These are phyloP conservation scores for Halocynthia aurantium DNA, from an alignment of 23 tunicate species.

Conservation along the genomic window DNA sequence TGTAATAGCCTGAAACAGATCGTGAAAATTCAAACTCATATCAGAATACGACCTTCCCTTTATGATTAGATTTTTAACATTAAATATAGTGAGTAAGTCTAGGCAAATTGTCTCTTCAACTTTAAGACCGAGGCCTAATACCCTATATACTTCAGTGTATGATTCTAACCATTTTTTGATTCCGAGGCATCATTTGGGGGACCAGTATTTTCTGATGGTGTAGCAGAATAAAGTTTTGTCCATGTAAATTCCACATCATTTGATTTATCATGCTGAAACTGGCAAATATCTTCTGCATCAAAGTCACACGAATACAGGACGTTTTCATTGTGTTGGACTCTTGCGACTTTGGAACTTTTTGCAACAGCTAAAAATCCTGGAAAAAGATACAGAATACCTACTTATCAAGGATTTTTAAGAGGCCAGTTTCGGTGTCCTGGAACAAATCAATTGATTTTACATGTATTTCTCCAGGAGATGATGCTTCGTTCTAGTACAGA, in stretches of 20 bases:
- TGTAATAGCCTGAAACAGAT: slow-evolving; percentile 45
- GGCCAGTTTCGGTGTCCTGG: no score
- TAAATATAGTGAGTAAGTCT: no score
- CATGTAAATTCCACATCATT: slow-evolving; percentile 44
- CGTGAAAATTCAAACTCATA: not conserved
- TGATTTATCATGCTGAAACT: slow-evolving; percentile 33
- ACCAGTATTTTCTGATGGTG: slow-evolving; percentile 68
- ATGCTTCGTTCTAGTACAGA: not conserved
- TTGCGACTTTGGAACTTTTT: not conserved
- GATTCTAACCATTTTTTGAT: slow-evolving; percentile 28
- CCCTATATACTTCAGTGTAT: no score
- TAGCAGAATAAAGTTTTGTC: slow-evolving; percentile 24
- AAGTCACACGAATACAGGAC: slow-evolving; percentile 57
- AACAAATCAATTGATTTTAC: no score
- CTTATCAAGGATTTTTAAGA: no score
- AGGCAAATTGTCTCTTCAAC: no score
- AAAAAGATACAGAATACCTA: not conserved
- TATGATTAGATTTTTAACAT: no score
- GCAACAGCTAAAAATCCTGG: slow-evolving; percentile 57
- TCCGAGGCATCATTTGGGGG: slow-evolving; percentile 62
- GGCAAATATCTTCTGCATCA: slow-evolving; percentile 30
- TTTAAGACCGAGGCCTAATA: no score
- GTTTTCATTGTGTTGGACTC: no score
- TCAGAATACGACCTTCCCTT: no score
- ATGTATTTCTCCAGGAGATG: no score